Evolutionary conservation across 2,888 invertebrate genomes (phyloP), one percentile per base, ranked within the genome.

Genomic region (Trachelus troglodyta): DNA sequence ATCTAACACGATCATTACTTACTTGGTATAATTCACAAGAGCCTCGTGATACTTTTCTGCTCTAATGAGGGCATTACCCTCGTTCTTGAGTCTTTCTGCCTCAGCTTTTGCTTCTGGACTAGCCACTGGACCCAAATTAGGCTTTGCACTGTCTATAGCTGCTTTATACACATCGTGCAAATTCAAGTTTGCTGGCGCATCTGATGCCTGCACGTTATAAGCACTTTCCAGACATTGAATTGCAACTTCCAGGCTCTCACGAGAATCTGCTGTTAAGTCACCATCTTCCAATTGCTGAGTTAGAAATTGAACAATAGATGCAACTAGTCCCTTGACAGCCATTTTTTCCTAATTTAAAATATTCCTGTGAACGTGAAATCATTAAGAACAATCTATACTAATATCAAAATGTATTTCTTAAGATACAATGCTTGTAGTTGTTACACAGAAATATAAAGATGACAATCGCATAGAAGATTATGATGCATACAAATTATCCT

Each of bases 201-300:
- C 93, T 11, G 92, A 92, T 1, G 92, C 91, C 71, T 92, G 93
- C 1, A 98, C 92, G 84, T 95, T 95, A 91, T 97, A 99, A 11
- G 98, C 97, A 75, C 96, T 96, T 92, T 98, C 98, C 84, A 98
- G 93, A 92, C 99, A 99, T 92, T 99, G 98, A 83, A 97, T 95
- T 69, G 98, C 98, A 79, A 99, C 99, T 93, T 98, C 98, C 76
- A 98, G 93, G 90, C 97, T 96, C 91, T 97, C 97, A 79, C 94
- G 92, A 88, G 87, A 94, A 87, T 86, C 92, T 76, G 84, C 93
- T 88, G 89, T 88, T 75, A 91, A 86, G 69, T 89, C 87, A 68
- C 89, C 91, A 73, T 93, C 92, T 76, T 94, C 93, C 77, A 94
- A 90, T 84, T 94, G 93, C 81, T 93, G 92, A 81, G 93, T 93